Conservation (phyloP, 1,140 invertebrate genomes). For the Bombyx mori region ASM3026992v2 NC_085126.1:3220501-3221000, state of each 20-base stretch:
- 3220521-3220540: slow-evolving; percentile 2
- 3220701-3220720: too few relatives aligned
- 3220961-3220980: too few relatives aligned
- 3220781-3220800: slow-evolving; percentile 5
- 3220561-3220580: slow-evolving; percentile 3
- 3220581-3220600: too few relatives aligned
- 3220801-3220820: slow-evolving; percentile 4
- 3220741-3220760: too few relatives aligned
- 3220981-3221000: too few relatives aligned
- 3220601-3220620: too few relatives aligned
- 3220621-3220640: too few relatives aligned
- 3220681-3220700: too few relatives aligned
- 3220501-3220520: slow-evolving; percentile 4
- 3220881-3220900: slow-evolving; percentile 4
- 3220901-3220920: slow-evolving; percentile 4
- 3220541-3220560: slow-evolving; percentile 3
- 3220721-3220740: too few relatives aligned
- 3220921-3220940: not conserved
- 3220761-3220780: slow-evolving; percentile 5
- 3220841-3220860: not conserved
- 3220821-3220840: not conserved
- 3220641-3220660: too few relatives aligned
- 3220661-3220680: too few relatives aligned
- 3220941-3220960: too few relatives aligned
- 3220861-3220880: slow-evolving; percentile 5